These are phyloP conservation scores for Ophioninae sp. DNA, from an alignment of 2,888 invertebrate genomes.

Conservation along the genomic window DNA sequence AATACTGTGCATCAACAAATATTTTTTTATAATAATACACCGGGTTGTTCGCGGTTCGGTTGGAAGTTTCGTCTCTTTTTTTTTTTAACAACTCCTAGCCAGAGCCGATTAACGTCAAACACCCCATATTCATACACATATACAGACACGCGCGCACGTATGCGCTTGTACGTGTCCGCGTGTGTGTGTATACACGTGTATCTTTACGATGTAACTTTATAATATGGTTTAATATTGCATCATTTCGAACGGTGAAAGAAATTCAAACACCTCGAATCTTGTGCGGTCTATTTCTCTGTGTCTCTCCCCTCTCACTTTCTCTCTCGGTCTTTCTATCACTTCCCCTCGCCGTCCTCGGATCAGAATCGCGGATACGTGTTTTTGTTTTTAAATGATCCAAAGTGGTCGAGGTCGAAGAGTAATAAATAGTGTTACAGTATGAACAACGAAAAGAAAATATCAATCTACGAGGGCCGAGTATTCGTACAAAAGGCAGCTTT, in stretches of 20 bases:
- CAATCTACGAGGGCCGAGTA: constrained; percentile 49
- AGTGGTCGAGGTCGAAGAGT: background rate
- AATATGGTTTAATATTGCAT: constrained; percentile 32
- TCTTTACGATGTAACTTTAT: constrained; percentile 15
- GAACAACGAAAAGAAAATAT: constrained; percentile 4
- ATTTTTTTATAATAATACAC: background rate
- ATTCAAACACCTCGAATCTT: background rate
- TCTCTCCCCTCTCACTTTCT: background rate
- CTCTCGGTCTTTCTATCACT: background rate
- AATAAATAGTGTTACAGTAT: constrained; percentile 5
- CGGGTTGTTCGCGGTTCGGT: background rate
- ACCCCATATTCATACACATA: background rate
- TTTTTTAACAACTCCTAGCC: background rate
- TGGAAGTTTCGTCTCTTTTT: background rate
- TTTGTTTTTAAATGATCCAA: background rate
- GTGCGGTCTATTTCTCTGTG: background rate
- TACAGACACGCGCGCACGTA: background rate
- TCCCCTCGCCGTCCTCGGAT: background rate
- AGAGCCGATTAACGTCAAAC: background rate
- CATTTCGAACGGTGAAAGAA: constrained; percentile 9
- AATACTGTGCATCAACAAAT: constrained; percentile 44
- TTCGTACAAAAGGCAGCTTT: constrained; percentile 61
- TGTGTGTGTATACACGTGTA: constrained; percentile 10
- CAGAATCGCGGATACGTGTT: background rate
- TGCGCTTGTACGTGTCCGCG: constrained; percentile 4